Percentiles rank a stretch among this genome's conserved stretches.
These are phyloP conservation scores for Brienomyrus longianalis DNA, from an alignment of 2,113 vertebrate genomes.

Conservation along the genomic window DNA sequence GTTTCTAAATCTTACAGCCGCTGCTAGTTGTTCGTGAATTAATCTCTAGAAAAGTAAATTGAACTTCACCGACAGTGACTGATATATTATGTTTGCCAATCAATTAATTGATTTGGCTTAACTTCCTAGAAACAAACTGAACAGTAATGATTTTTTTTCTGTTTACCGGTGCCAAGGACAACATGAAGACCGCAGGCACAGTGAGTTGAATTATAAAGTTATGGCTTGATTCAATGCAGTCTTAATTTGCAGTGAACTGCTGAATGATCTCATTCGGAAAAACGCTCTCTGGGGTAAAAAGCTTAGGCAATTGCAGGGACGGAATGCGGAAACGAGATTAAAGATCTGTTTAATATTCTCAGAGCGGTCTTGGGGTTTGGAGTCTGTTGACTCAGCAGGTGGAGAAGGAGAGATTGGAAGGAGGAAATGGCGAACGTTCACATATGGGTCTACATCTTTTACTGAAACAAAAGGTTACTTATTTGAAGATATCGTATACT, in stretches of 20 bases:
- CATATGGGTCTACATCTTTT: conserved; percentile 5
- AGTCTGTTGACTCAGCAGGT: not conserved
- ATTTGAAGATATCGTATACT: not conserved
- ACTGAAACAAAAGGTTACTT: conserved; percentile 8
- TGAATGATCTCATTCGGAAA: conserved; percentile 8
- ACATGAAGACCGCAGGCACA: not conserved
- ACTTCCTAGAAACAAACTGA: not conserved
- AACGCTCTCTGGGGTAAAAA: conserved; percentile 18
- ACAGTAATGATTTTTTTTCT: not conserved
- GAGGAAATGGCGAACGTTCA: not conserved
- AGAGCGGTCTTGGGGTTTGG: not conserved
- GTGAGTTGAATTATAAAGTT: not conserved
- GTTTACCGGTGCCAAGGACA: not conserved
- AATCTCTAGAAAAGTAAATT: not conserved
- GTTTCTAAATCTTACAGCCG: not conserved
- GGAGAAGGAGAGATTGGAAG: not conserved
- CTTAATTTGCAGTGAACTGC: conserved; percentile 4
- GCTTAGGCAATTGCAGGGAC: conserved; percentile 27
- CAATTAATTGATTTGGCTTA: not conserved
- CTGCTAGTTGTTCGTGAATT: not conserved
- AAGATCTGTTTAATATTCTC: conserved; percentile 12
- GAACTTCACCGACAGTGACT: not conserved
- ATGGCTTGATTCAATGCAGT: not conserved
- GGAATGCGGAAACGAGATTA: conserved; percentile 22
- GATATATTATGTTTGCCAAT: not conserved